A percentile compares a stretch with the other conserved stretches of the same genome.
phyloP scores from a whole-genome alignment of 2,113 vertebrate genomes.

The Perca schrenkii region DNA sequence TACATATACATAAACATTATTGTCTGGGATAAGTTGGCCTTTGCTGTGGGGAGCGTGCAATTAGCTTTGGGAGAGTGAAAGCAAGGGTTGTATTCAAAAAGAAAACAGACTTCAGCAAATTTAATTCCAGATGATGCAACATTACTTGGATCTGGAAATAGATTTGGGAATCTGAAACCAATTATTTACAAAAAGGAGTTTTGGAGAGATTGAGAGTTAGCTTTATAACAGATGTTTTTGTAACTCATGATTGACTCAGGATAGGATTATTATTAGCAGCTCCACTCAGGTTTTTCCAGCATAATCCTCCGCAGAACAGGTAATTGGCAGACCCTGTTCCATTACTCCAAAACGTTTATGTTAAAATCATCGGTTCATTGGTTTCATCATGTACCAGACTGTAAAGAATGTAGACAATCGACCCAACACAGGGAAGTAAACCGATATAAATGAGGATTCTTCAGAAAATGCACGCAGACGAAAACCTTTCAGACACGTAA shows the following conservation, averaged over 20 bases:
- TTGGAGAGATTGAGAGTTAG: slow-evolving; percentile 64
- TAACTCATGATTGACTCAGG: slow-evolving; percentile 76
- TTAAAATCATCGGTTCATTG: slow-evolving; percentile 47
- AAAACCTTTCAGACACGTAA: background rate
- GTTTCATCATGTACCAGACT: slow-evolving; percentile 26
- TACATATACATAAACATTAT: slow-evolving; percentile 65
- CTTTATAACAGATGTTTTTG: slow-evolving; percentile 76
- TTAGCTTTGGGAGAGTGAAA: slow-evolving; percentile 59
- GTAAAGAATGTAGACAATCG: slow-evolving; percentile 10
- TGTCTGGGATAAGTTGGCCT: slow-evolving; percentile 64
- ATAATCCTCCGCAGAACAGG: slow-evolving; percentile 62
- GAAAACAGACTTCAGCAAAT: slow-evolving; percentile 69
- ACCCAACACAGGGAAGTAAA: background rate
- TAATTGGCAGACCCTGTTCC: slow-evolving; percentile 59
- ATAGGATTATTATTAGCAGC: slow-evolving; percentile 75
- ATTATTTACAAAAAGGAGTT: slow-evolving; percentile 75
- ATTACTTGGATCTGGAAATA: slow-evolving; percentile 65
- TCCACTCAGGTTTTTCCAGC: slow-evolving; percentile 50
- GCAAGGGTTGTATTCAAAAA: slow-evolving; percentile 57
- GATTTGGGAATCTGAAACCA: slow-evolving; percentile 72
- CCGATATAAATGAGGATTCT: background rate
- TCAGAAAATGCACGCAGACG: background rate
- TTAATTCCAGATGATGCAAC: slow-evolving; percentile 72
- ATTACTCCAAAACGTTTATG: slow-evolving; percentile 51
- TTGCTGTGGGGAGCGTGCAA: slow-evolving; percentile 59